A percentile compares a stretch with the other conserved stretches of the same genome.
Conservation (phyloP, 2,113 vertebrate genomes). For the Chloropsis cyanopogon region DNA sequence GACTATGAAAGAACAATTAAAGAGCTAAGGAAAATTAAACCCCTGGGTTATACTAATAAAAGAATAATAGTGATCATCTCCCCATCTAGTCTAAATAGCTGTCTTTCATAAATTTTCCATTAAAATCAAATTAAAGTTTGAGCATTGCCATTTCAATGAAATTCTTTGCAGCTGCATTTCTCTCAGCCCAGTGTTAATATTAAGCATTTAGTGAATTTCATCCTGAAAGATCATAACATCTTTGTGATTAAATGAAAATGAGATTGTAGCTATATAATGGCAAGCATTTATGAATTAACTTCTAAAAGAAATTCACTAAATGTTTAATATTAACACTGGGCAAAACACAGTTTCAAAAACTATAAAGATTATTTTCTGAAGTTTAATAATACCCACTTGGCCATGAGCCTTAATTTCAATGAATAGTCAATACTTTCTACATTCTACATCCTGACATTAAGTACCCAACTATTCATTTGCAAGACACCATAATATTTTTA, state of each 20-base stretch:
- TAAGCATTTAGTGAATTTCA: neutral
- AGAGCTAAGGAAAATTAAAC: neutral
- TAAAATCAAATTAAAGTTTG: slow-evolving; percentile 5
- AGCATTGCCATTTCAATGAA: neutral
- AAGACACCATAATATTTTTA: slow-evolving; percentile 16
- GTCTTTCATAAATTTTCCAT: slow-evolving; percentile 1
- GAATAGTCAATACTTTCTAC: neutral
- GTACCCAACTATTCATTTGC: slow-evolving; percentile 27
- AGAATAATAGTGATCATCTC: neutral
- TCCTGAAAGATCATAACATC: no score
- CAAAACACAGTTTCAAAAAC: neutral
- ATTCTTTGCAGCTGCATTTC: neutral
- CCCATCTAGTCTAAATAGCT: neutral
- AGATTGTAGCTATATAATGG: no score
- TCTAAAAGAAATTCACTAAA: no score
- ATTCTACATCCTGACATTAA: slow-evolving; percentile 2
- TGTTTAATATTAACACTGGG: no score
- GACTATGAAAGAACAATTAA: neutral
- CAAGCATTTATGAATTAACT: no score
- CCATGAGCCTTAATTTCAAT: neutral
- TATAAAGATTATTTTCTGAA: neutral
- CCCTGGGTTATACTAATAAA: neutral
- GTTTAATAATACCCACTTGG: neutral
- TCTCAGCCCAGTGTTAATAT: neutral
- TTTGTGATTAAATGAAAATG: no score